Conservation (phyloP, 2,888 invertebrate genomes). For the Epinotia nisella region DNA sequence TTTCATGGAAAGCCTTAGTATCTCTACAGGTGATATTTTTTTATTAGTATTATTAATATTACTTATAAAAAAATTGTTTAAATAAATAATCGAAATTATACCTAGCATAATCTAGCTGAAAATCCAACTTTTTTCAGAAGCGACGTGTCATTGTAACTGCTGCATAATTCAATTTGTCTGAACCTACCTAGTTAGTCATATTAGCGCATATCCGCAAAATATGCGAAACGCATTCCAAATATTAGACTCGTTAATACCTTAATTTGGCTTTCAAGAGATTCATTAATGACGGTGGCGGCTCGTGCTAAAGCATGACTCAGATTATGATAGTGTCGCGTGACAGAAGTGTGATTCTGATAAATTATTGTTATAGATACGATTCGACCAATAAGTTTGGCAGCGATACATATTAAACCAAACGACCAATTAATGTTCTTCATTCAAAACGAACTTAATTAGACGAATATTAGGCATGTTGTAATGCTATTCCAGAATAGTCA, state of each 20-base stretch:
- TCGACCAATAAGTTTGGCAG: constrained; percentile 12
- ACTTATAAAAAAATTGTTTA: too few species aligned
- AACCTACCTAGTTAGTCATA: background rate
- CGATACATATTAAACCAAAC: background rate
- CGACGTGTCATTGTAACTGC: too few species aligned
- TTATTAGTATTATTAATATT: too few species aligned
- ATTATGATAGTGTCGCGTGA: constrained; percentile 10
- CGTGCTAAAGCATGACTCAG: constrained; percentile 19
- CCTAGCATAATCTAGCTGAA: too few species aligned
- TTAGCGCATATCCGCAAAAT: background rate
- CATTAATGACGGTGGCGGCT: constrained; percentile 4
- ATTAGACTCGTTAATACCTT: background rate
- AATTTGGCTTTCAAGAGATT: background rate
- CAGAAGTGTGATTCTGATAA: constrained; percentile 5
- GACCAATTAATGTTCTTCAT: too few species aligned
- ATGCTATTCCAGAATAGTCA: too few species aligned
- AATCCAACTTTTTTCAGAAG: too few species aligned
- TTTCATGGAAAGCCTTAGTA: too few species aligned
- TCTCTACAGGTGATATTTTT: too few species aligned
- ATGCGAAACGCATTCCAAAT: background rate
- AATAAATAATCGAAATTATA: too few species aligned
- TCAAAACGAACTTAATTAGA: too few species aligned
- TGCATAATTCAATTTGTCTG: background rate
- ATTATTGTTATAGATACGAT: background rate
- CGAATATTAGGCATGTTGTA: too few species aligned